These are phyloP conservation scores for Sarcophaga subvicina DNA, from an alignment of 2,888 invertebrate genomes.

Conservation along the genomic window DNA sequence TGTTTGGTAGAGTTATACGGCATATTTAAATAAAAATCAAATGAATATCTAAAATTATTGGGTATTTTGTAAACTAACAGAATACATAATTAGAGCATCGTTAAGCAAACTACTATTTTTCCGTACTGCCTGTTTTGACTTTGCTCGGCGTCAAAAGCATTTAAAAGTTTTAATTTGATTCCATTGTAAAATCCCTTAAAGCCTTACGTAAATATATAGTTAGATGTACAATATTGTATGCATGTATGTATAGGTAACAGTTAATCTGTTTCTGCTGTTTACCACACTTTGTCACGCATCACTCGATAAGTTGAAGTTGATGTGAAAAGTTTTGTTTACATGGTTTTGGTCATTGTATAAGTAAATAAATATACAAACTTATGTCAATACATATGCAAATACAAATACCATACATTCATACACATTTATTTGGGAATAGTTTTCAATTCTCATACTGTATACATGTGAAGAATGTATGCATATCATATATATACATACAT, in stretches of 20 bases:
- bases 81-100: no score
- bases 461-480: no score
- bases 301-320: slow-evolving; percentile 46
- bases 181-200: background rate
- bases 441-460: no score
- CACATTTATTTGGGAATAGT: no score
- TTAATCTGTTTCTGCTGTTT: slow-evolving; percentile 52
- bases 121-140: no score
- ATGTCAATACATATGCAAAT: no score
- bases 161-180: background rate
- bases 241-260: background rate
- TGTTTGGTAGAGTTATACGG: no score
- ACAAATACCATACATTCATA: no score
- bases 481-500: no score
- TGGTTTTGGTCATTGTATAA: slow-evolving; percentile 16
- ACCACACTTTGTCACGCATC: slow-evolving; percentile 58
- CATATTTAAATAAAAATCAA: no score
- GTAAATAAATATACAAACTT: background rate
- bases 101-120: background rate
- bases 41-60: no score
- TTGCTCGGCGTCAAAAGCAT: background rate
- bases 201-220: background rate
- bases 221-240: background rate
- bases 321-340: slow-evolving; percentile 56
- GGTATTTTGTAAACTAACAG: no score